phyloP scores from a whole-genome alignment of 2,797 vertebrate species.

The Remorina albescens region DNA sequence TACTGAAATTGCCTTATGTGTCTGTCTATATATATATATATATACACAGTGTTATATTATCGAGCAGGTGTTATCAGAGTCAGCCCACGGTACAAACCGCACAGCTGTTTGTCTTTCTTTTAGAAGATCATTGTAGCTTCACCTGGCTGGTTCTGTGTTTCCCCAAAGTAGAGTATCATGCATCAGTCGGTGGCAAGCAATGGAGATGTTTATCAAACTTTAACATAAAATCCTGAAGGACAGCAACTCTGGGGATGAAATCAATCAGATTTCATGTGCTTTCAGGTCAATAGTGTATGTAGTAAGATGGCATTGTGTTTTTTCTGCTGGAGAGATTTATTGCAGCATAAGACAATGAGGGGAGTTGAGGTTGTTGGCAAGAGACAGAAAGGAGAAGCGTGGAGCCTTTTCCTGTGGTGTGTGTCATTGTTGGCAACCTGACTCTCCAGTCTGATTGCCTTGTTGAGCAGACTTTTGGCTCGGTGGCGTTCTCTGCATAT shows the following conservation, averaged over 20 bases:
- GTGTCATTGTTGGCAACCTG: slow-evolving; percentile 74
- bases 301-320: slow-evolving; percentile 18
- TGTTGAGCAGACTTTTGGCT: slow-evolving; percentile 74
- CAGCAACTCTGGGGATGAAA: background rate
- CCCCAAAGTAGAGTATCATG: background rate
- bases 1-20: background rate
- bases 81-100: too few species aligned
- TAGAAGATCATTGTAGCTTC: slow-evolving; percentile 14
- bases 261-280: background rate
- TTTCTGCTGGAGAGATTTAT: slow-evolving; percentile 37
- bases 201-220: slow-evolving; percentile 17
- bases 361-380: slow-evolving; percentile 51
- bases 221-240: slow-evolving; percentile 16
- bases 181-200: background rate
- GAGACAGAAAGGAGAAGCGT: slow-evolving; percentile 59
- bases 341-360: slow-evolving; percentile 53
- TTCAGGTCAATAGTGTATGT: slow-evolving; percentile 5
- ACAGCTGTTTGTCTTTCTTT: background rate
- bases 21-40: too few species aligned
- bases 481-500: slow-evolving; percentile 59
- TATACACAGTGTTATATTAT: background rate
- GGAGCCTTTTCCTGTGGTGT: slow-evolving; percentile 70
- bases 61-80: slow-evolving; percentile 4
- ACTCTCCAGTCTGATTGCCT: slow-evolving; percentile 72
- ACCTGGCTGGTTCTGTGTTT: background rate